These are phyloP conservation scores for Orthosia cruda DNA, from an alignment of 2,888 invertebrate genomes.

Conservation along the genomic window DNA sequence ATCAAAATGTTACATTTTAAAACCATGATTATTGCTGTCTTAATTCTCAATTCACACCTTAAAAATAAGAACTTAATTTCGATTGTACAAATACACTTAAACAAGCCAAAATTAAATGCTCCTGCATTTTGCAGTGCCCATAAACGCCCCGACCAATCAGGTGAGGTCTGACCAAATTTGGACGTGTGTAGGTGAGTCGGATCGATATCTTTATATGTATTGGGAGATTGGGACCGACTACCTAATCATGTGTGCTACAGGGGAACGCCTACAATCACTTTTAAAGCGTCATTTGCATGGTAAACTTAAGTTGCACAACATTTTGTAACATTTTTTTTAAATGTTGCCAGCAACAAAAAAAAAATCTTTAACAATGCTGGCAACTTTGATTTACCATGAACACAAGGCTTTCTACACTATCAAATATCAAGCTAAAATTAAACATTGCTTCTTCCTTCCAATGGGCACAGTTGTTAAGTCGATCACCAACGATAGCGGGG, in stretches of 20 bases:
- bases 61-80: slow-evolving; percentile 57
- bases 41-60: slow-evolving; percentile 57
- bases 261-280: slow-evolving; percentile 41
- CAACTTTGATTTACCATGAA: background rate
- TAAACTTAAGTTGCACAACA: slow-evolving; percentile 5
- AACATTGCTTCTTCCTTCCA: slow-evolving; percentile 54
- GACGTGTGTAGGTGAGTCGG: slow-evolving; percentile 14
- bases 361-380: background rate
- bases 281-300: background rate
- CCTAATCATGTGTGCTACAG: slow-evolving; percentile 32
- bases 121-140: slow-evolving; percentile 30
- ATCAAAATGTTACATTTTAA: slow-evolving; percentile 37
- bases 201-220: background rate
- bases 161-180: background rate
- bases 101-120: slow-evolving; percentile 58
- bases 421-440: slow-evolving; percentile 52
- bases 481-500: slow-evolving; percentile 58
- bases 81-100: slow-evolving; percentile 51
- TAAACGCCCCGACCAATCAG: slow-evolving; percentile 8
- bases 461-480: slow-evolving; percentile 67
- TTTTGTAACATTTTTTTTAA: background rate
- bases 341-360: slow-evolving; percentile 21
- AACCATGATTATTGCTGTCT: slow-evolving; percentile 56
- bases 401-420: slow-evolving; percentile 24
- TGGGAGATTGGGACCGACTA: slow-evolving; percentile 25